Base-by-base conservation (phyloP, 2,113 vertebrate genomes). In the Perca schrenkii region DNA sequence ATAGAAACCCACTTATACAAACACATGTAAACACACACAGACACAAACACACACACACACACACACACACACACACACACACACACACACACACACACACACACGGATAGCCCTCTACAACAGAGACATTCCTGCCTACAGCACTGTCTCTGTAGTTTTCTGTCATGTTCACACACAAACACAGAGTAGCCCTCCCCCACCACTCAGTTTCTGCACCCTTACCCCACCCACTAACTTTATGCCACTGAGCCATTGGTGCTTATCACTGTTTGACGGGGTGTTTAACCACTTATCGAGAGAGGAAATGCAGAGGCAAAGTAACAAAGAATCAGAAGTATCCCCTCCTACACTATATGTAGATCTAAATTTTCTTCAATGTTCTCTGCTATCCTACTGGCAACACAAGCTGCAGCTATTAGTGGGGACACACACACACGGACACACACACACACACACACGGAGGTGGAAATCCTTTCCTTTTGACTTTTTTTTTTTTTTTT, bases 201-300 rank as follows among this genome's bases (percentile, higher is more conserved):
- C 40, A 57, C 57, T 56, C 49, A 25, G 36, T 62, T 66, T 74
- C 77, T 76, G 22, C 66, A 77, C 28, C 36, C 46, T 21, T 22
- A 50, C 50, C 78, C 74, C 60, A 13, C 78, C 46, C 58, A 69
- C 65, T 69, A 58, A 61, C 82, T 68, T 57, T 62, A 47, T 21
- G 70, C 84, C 88, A 91, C 77, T 90, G 89, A 89, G 88, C 91
- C 86, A 81, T 31, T 67, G 74, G 87, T 73, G 75, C 86, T 89
- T 79, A 47, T 67, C 74, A 62, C 85, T 28, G 77, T 85, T 53
- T 73, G 58, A 84, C 70, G 34, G 71, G 62, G 70, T 63, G 68
- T 43, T 73, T 60, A 78, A 86, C 88, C 83, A 90, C 89, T 91
- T 58, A 74, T n/a, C 0, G 1, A 52, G 56, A 80, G 57, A 60